A percentile compares a stretch with the other conserved stretches of the same genome.
phyloP scores from a whole-genome alignment of 2,888 invertebrate genomes.

The Aspidiotus destructor region DNA sequence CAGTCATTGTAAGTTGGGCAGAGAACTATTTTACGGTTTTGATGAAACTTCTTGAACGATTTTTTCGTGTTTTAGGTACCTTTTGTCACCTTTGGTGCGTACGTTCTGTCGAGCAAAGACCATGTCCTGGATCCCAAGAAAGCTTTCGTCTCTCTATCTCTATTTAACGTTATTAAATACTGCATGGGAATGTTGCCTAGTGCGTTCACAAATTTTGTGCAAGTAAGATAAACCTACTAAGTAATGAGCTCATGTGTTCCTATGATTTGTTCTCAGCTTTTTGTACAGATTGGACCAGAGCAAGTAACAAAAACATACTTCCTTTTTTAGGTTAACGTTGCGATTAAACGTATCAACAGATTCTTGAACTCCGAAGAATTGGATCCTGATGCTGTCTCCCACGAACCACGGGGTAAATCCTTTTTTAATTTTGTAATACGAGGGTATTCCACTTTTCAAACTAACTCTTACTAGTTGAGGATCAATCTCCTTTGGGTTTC shows the following conservation, averaged over 20 bases:
- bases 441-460: too few species aligned
- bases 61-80: slow-evolving; percentile 41
- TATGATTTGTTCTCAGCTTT: too few species aligned
- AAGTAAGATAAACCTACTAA: slow-evolving; percentile 59
- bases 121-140: slow-evolving; percentile 77
- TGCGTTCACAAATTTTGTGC: slow-evolving; percentile 83
- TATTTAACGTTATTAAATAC: slow-evolving; percentile 94
- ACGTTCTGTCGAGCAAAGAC: slow-evolving; percentile 71
- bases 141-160: slow-evolving; percentile 91
- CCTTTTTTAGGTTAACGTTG: slow-evolving; percentile 45
- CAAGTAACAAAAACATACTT: background rate
- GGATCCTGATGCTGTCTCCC: slow-evolving; percentile 43
- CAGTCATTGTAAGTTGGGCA: slow-evolving; percentile 48
- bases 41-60: too few species aligned
- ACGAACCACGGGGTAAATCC: slow-evolving; percentile 40
- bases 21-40: background rate
- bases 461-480: slow-evolving; percentile 36
- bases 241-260: too few species aligned
- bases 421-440: too few species aligned
- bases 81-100: slow-evolving; percentile 80
- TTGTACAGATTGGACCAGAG: background rate
- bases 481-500: background rate
- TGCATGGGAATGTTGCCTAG: slow-evolving; percentile 94
- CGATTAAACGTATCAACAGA: slow-evolving; percentile 48
- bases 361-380: slow-evolving; percentile 50